Conservation (phyloP, 2,113 vertebrate species). For the Leptobrachium leishanense region DNA sequence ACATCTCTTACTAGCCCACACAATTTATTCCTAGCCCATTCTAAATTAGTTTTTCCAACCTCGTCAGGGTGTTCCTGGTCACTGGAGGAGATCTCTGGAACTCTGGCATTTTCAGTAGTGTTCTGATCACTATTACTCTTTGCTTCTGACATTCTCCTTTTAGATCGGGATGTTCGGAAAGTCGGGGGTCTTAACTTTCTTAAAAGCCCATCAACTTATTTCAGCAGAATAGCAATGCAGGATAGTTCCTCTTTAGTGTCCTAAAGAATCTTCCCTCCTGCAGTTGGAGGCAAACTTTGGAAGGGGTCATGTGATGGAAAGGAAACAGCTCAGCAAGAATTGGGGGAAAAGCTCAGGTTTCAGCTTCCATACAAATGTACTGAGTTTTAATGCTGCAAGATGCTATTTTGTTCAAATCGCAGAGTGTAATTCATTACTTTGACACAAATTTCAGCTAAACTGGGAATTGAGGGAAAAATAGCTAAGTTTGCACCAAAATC, state of each 20-base stretch:
- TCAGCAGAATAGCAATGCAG: too few relatives aligned
- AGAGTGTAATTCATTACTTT: too few relatives aligned
- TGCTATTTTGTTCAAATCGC: too few relatives aligned
- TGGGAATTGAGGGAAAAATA: too few relatives aligned
- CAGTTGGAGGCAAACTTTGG: background rate
- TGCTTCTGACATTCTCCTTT: slow-evolving; percentile 13
- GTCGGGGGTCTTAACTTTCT: too few relatives aligned
- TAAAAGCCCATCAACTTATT: background rate
- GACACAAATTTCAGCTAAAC: too few relatives aligned
- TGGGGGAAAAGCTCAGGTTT: slow-evolving; percentile 21
- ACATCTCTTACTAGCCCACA: background rate
- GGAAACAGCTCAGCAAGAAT: slow-evolving; percentile 39
- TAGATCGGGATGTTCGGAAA: background rate
- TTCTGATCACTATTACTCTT: background rate
- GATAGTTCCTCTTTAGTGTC: background rate
- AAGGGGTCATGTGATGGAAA: slow-evolving; percentile 18
- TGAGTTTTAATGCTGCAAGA: background rate
- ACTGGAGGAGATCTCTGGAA: background rate
- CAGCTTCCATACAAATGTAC: slow-evolving; percentile 14
- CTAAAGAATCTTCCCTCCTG: slow-evolving; percentile 1
- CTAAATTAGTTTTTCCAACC: background rate
- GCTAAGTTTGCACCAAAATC: too few relatives aligned
- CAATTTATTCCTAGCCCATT: background rate
- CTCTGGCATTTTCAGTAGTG: background rate
- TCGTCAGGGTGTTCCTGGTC: background rate